Percentiles rank a stretch among this genome's conserved stretches.
These are phyloP conservation scores for Brachyistius frenatus DNA, from an alignment of 2,113 vertebrate species.

Conservation along the genomic window DNA sequence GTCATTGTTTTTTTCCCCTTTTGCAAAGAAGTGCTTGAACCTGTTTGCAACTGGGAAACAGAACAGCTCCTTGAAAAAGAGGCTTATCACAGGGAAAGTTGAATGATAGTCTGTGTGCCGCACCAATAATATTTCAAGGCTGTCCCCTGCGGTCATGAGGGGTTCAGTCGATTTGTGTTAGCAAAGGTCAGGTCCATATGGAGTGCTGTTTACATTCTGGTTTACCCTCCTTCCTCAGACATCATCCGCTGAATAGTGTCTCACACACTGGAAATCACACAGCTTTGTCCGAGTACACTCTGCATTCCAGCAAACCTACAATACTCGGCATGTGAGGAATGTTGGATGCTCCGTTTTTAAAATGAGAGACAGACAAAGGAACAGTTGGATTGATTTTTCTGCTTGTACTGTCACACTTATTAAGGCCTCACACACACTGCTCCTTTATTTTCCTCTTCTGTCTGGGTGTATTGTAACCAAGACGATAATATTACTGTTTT, in stretches of 20 bases:
- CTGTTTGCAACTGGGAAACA: constrained; percentile 44
- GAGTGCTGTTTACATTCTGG: constrained; percentile 78
- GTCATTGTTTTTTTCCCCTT: constrained; percentile 36
- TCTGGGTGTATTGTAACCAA: constrained; percentile 50
- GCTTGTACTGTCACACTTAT: constrained; percentile 63
- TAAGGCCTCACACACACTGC: constrained; percentile 52
- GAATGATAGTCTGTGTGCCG: constrained; percentile 58
- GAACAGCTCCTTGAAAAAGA: constrained; percentile 36
- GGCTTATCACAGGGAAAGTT: constrained; percentile 50
- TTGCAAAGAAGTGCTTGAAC: constrained; percentile 32
- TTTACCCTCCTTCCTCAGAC: constrained; percentile 58
- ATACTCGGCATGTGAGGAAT: constrained; percentile 71
- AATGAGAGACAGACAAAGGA: constrained; percentile 67
- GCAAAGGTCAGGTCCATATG: constrained; percentile 76
- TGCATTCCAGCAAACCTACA: constrained; percentile 78
- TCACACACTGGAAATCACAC: constrained; percentile 63
- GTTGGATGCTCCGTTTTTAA: constrained; percentile 55
- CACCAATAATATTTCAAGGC: constrained; percentile 72
- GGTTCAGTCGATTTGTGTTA: constrained; percentile 69
- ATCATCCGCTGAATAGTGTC: constrained; percentile 60
- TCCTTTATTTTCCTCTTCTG: constrained; percentile 56
- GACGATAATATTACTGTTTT: constrained; percentile 49
- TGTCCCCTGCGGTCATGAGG: constrained; percentile 66
- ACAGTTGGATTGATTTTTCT: constrained; percentile 60
- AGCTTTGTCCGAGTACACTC: constrained; percentile 57